Evolutionary conservation across 2,113 vertebrate genomes (phyloP).

Genomic region (Clarias gariepinus): DNA sequence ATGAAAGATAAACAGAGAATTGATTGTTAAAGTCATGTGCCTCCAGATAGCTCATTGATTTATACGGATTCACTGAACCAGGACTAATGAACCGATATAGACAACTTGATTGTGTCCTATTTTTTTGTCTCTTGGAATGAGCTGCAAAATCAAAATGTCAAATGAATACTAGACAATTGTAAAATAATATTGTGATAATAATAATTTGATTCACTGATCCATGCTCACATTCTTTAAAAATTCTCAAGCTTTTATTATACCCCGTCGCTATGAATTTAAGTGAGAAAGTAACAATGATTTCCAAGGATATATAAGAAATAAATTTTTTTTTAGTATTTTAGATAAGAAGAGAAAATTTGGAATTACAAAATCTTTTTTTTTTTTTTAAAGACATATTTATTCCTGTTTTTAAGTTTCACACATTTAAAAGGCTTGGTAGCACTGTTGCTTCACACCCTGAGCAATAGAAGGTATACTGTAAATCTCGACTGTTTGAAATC

Average conservation of each 20-base stretch:
- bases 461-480: too few species aligned
- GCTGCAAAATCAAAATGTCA: not conserved
- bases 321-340: not conserved
- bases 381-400: too few species aligned
- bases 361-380: slow-evolving; percentile 7
- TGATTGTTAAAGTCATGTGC: slow-evolving; percentile 38
- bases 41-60: slow-evolving; percentile 41
- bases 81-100: slow-evolving; percentile 21
- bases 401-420: not conserved
- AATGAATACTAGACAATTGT: not conserved
- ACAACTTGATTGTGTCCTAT: not conserved
- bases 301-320: not conserved
- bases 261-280: not conserved
- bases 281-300: not conserved
- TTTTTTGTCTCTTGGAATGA: slow-evolving; percentile 9
- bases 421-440: not conserved
- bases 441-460: too few species aligned
- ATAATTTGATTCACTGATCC: not conserved
- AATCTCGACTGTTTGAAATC: too few species aligned
- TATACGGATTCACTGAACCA: slow-evolving; percentile 15
- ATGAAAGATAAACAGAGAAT: slow-evolving; percentile 41
- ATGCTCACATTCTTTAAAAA: not conserved
- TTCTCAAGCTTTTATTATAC: not conserved
- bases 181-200: not conserved
- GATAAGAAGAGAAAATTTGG: not conserved